Base-by-base conservation (phyloP, 2,113 vertebrate genomes). In the Mobula hypostoma region DNA sequence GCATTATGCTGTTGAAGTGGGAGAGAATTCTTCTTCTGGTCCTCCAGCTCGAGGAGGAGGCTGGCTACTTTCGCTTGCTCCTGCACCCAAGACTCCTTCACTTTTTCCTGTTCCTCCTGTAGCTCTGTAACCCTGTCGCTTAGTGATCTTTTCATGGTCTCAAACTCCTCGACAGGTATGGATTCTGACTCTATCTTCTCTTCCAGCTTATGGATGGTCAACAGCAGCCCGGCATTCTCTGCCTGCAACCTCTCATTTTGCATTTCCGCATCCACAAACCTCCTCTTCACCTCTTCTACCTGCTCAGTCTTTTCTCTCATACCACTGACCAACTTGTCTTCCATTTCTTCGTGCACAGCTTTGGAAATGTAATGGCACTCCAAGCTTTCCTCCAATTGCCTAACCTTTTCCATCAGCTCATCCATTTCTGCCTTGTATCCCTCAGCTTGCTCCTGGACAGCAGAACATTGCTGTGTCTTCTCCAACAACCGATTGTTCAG, bases 21-120 rank as follows among this genome's bases (percentile, higher is more conserved):
- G 76, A 98, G 36, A 0, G 97, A 95, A 63, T 96, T 95, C 0
- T 94, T 92, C 29, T 27, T 96, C 0, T 96, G 96, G 0, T 95
- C 95, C 58, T 97, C 96, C 58, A 99, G 78, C 9, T 98, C 96
- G 94, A 95, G 97, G 94, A 97, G 97, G 7, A 99, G 94, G 5
- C 95, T 94, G 1, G 94, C 94, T 0, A 95, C 96, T 1, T 95
- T 96, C 14, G 97, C 97, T 0, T 94, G 95, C 40, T 98, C 97
- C 66, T 93, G 74, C 78, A 95, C 96, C 0, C 95, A 96, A 5
- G 95, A 48, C 4, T 96, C 96, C 40, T 95, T 95, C 24, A 97
- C 96, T 3, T 92, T 95, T 94, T 95, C 95, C 94, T 98, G 96
- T 3, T 98, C 97, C 0, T 96, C 95, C 95, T 95, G 96, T 0